Evolutionary conservation across 2,797 vertebrate species (phyloP).

Genomic region (Peromyscus attwateri): DNA sequence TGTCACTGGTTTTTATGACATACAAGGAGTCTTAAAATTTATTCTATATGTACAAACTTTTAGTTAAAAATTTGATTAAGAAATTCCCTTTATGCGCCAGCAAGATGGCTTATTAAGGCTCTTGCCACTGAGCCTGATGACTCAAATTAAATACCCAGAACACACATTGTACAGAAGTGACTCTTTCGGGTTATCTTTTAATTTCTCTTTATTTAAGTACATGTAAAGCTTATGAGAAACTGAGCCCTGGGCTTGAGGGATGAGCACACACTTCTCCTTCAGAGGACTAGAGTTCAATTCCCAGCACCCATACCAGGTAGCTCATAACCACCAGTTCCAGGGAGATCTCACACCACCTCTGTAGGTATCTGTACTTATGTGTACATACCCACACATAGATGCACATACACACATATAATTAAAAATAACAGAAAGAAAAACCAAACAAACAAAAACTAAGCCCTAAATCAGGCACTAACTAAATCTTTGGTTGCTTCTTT

Average conservation of each 20-base stretch:
- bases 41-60: background rate
- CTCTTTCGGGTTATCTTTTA: background rate
- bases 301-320: too few relatives aligned
- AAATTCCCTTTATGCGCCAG: slow-evolving; percentile 7
- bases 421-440: background rate
- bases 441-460: background rate
- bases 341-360: background rate
- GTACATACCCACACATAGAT: background rate
- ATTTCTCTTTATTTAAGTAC: background rate
- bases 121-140: background rate
- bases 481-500: slow-evolving; percentile 8
- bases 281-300: background rate
- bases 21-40: slow-evolving; percentile 6
- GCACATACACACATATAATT: too few relatives aligned
- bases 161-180: background rate
- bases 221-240: background rate
- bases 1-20: slow-evolving; percentile 1
- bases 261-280: background rate
- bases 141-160: background rate
- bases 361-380: background rate
- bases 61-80: slow-evolving; percentile 31
- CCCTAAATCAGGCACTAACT: background rate
- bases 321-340: background rate
- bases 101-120: background rate
- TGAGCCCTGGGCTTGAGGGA: background rate